These are phyloP conservation scores for Ceriagrion tenellum DNA, from an alignment of 2,888 invertebrate species.

Conservation along the genomic window DNA sequence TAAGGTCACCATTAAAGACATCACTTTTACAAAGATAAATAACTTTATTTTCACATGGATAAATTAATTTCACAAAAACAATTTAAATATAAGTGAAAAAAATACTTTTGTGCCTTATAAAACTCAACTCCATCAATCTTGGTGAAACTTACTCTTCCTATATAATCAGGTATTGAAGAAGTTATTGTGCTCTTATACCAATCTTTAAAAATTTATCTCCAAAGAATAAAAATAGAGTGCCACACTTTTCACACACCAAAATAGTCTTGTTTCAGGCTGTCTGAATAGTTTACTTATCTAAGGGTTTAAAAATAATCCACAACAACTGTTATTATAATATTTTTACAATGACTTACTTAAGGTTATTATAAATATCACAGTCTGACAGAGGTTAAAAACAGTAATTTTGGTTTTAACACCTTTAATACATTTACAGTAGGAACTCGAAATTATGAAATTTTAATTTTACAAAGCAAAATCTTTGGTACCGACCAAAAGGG, in stretches of 20 bases:
- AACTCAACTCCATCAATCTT: neutral
- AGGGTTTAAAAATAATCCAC: neutral
- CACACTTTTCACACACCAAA: constrained; percentile 39
- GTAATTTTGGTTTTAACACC: neutral
- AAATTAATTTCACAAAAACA: constrained; percentile 41
- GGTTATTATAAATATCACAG: constrained; percentile 63
- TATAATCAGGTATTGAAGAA: neutral
- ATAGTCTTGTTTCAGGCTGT: constrained; percentile 22
- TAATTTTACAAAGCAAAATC: too few species aligned
- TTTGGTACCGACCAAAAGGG: too few species aligned
- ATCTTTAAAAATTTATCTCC: neutral
- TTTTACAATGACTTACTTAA: constrained; percentile 52
- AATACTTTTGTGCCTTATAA: constrained; percentile 33
- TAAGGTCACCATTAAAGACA: too few species aligned
- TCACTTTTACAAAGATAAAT: constrained; percentile 12
- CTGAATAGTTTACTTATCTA: neutral
- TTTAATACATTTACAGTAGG: too few species aligned
- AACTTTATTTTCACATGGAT: constrained; percentile 41
- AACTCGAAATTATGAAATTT: too few species aligned
- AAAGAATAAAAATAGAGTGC: constrained; percentile 30
- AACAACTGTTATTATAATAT: constrained; percentile 26
- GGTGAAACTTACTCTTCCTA: constrained; percentile 10
- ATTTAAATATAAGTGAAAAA: constrained; percentile 41
- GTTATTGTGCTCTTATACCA: neutral
- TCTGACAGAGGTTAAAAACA: constrained; percentile 37